Percentiles rank a stretch among this genome's conserved stretches.
phyloP scores from a whole-genome alignment of 2,113 vertebrate genomes.

The Elephantulus edwardii region DNA sequence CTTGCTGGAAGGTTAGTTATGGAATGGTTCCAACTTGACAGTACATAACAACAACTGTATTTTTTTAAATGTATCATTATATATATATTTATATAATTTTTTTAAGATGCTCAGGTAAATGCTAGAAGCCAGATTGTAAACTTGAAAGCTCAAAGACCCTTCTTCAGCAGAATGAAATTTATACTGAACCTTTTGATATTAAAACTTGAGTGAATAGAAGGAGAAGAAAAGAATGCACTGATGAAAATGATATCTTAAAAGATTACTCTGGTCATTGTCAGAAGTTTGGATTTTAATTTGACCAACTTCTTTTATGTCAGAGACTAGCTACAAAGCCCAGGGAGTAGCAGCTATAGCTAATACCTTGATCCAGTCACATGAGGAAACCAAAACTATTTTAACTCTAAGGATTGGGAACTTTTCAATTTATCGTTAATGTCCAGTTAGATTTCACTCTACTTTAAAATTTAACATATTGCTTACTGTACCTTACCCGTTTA shows the following conservation, averaged over 20 bases:
- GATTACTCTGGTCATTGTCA: slow-evolving; percentile 22
- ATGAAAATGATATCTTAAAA: slow-evolving; percentile 52
- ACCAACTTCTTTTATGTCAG: not conserved
- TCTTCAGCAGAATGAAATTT: slow-evolving; percentile 7
- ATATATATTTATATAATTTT: too few relatives aligned
- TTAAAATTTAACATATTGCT: slow-evolving; percentile 27
- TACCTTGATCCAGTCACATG: not conserved
- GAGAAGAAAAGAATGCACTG: slow-evolving; percentile 27
- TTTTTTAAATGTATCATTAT: too few relatives aligned
- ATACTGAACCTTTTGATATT: slow-evolving; percentile 56
- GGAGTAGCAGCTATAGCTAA: not conserved
- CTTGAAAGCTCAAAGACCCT: slow-evolving; percentile 23
- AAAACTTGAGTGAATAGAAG: slow-evolving; percentile 41
- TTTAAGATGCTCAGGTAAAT: slow-evolving; percentile 10
- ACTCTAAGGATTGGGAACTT: not conserved
- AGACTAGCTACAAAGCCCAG: slow-evolving; percentile 19
- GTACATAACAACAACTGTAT: too few relatives aligned
- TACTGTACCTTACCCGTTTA: not conserved
- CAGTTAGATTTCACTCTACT: slow-evolving; percentile 6
- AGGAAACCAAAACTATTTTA: slow-evolving; percentile 31
- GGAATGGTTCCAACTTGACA: too few relatives aligned
- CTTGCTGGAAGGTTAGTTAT: too few relatives aligned
- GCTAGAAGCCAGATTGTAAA: not conserved
- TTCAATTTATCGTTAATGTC: not conserved
- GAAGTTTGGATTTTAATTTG: slow-evolving; percentile 57